Base-by-base conservation (phyloP, 2,888 invertebrate species). In the Yponomeuta malinellus region DNA sequence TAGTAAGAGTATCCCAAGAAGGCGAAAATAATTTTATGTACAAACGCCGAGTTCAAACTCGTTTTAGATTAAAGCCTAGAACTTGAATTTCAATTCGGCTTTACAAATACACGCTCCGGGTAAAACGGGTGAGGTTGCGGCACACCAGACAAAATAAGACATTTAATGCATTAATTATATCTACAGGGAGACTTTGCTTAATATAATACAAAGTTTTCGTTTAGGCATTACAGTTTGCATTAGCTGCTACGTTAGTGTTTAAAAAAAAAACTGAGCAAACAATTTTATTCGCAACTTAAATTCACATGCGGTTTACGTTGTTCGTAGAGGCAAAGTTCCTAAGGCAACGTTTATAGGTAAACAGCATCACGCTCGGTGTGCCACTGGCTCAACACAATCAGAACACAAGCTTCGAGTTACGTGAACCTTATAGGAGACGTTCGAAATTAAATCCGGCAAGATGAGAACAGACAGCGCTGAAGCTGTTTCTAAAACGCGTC, bases 11-110 rank as follows among this genome's bases (percentile, higher is more conserved):
- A 59, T 59, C 10, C 52, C 15, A 59, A 59, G 52, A 15, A 59
- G 52, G 15, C 52, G 15, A 59, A 12, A 12, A 59, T 59, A 59
- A 59, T 59, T 59, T 59, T 59, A 12, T 15, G 52, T 59, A 15
- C 52, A 59, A 59, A 59, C 52, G 43, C 43, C 15, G 15, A 59
- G 52, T 15, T 59, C 15, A 59, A 59, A 15, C 52, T 59, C 52
- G 52, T 59, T 59, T 59, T 59, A 59, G 52, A 59, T 59, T 59
- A 59, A 15, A 59, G 15, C 52, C 52, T 59, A 15, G 52, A 59
- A 59, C 52, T 59, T 59, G 52, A 59, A 59, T 59, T 59, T 59
- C 52, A 59, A 59, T 59, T 59, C 52, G 52, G 52, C 15, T 59
- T 59, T 15, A 59, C 52, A 59, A 59, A 59, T 59, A 59, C 15